A percentile compares a stretch with the other conserved stretches of the same genome.
These are phyloP conservation scores for Drosophila lowei DNA, from an alignment of 1,140 invertebrate genomes.

Conservation along the genomic window DNA sequence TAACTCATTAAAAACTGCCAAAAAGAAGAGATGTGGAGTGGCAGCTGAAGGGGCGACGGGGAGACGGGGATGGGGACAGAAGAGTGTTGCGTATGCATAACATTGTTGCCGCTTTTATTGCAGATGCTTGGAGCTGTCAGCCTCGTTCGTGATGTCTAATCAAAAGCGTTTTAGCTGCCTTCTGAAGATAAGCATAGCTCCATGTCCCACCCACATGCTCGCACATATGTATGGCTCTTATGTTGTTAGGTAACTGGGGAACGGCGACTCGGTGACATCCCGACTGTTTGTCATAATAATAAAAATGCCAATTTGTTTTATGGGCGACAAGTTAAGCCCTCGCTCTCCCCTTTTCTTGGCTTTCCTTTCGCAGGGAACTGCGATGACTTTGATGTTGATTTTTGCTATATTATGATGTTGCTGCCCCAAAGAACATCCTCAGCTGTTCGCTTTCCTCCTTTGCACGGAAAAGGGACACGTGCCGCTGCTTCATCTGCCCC, in stretches of 20 bases:
- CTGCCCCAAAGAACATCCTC: background rate
- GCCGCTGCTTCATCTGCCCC: background rate
- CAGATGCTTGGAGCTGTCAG: conserved; percentile 1
- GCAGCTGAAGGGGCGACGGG: background rate
- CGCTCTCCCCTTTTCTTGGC: conserved; percentile 24
- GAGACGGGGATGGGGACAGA: background rate
- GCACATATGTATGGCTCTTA: too few relatives aligned
- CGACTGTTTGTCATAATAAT: conserved; percentile 80
- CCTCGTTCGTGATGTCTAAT: conserved; percentile 41
- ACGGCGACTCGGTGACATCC: conserved; percentile 60
- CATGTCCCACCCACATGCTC: too few relatives aligned
- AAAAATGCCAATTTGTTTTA: conserved; percentile 81
- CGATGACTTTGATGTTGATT: conserved; percentile 70
- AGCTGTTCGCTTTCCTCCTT: conserved; percentile 2
- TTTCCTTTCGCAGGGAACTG: conserved; percentile 31
- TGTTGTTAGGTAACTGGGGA: too few relatives aligned
- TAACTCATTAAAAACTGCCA: conserved; percentile 60
- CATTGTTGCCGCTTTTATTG: conserved; percentile 50
- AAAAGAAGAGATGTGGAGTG: conserved; percentile 16
- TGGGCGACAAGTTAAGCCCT: conserved; percentile 75
- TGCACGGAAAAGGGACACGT: conserved; percentile 22
- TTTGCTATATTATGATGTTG: conserved; percentile 61
- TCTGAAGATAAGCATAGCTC: conserved; percentile 49
- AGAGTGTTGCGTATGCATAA: conserved; percentile 21
- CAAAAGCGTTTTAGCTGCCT: conserved; percentile 58